Evolutionary conservation across 2,797 vertebrate species (phyloP), one percentile per base, ranked within the genome.

Genomic region (Arctocebus calabarensis): DNA sequence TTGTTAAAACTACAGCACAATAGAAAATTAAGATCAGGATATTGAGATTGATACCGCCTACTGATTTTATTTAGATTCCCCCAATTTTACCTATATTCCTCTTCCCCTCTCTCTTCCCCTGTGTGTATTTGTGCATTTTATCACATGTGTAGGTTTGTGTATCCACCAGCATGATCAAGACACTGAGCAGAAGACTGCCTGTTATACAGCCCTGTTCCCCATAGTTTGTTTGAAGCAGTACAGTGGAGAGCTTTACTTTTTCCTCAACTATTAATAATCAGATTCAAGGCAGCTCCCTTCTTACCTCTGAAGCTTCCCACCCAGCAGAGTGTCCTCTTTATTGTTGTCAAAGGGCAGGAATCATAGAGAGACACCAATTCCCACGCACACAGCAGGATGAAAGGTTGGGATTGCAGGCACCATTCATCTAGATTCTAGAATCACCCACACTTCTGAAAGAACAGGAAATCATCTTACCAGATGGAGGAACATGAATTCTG

Each of bases 371-470:
- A 19, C 19, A 22, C 29, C 71, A 73, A 64, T 84, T 74, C 45
- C 25, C 37, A 89, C 83, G 88, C 75, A 84, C 92, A 7, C 9
- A 2, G 9, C 61, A 83, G 34, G 14, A 74, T 3, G 19, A 85
- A 78, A 93, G 87, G 40, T 85, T 94, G 85, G 89, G 81, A 93
- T 70, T 57, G 22, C 1, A 19, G 71, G 52, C 9, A 32, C 11
- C 37, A 94, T 92, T 96, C 95, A 94, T 90, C 95, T 92, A 95
- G 91, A 92, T 87, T 95, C 82, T 96, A 97, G 96, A 96, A 52
- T 92, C 93, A 94, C 96, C 91, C 94, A 94, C 92, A 84, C 83
- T 86, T 92, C 37, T 79, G 61, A 92, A 77, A 84, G 70, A 91
- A 40, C 27, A 85, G 88, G 88, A 94, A 84, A 73, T 73, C 16